phyloP scores from a whole-genome alignment of 2,888 invertebrate genomes.

The Conomelus anceps region DNA sequence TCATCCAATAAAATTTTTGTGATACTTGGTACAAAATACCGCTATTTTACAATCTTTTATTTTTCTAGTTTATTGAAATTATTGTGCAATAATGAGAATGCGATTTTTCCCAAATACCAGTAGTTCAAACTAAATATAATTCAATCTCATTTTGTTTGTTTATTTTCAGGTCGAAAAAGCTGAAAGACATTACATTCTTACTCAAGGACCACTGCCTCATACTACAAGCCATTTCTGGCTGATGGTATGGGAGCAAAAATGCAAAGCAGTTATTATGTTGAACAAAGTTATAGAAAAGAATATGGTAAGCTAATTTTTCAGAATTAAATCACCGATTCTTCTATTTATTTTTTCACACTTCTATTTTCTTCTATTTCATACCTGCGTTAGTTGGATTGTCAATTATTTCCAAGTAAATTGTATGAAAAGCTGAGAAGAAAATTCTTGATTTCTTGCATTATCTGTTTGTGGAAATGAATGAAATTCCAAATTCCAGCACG shows the following conservation, averaged over 20 bases:
- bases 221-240: conserved; percentile 94
- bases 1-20: too few species aligned
- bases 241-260: conserved; percentile 95
- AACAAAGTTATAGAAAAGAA: conserved; percentile 91
- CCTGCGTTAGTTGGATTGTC: background rate
- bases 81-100: background rate
- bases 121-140: conserved; percentile 7
- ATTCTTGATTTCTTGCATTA: too few species aligned
- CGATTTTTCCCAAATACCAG: background rate
- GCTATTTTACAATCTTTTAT: too few species aligned
- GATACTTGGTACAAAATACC: too few species aligned
- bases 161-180: conserved; percentile 65
- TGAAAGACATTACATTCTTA: conserved; percentile 82
- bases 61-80: too few species aligned
- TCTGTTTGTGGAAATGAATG: too few species aligned
- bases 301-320: conserved; percentile 48
- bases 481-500: too few species aligned
- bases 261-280: conserved; percentile 86
- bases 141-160: conserved; percentile 21
- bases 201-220: conserved; percentile 86
- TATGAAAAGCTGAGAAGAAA: too few species aligned
- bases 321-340: too few species aligned
- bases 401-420: too few species aligned
- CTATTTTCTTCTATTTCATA: background rate
- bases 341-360: background rate